phyloP scores from a whole-genome alignment of 2,797 vertebrate species.

The Pipistrellus pipistrellus region DNA sequence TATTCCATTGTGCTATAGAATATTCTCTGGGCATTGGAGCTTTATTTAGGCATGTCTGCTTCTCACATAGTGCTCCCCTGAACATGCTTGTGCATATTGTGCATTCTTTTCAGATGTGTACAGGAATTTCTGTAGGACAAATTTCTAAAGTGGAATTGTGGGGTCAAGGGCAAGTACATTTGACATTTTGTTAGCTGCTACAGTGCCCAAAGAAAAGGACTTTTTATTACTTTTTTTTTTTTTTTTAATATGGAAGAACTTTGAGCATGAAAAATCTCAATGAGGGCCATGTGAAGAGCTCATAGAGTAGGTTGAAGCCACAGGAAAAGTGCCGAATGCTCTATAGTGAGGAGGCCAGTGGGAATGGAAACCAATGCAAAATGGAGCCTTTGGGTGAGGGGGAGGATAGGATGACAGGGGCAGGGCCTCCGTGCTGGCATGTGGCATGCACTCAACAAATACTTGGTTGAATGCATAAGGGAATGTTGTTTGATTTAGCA shows the following conservation, averaged over 20 bases:
- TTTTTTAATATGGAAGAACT: constrained; percentile 7
- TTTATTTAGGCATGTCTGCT: not conserved
- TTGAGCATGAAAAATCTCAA: not conserved
- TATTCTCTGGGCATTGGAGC: not conserved
- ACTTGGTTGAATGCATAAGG: not conserved
- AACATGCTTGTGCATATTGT: not conserved
- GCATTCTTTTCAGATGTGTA: not conserved
- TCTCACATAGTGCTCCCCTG: not conserved
- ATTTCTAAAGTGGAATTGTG: not conserved
- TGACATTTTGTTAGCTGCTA: constrained; percentile 14
- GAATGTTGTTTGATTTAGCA: not conserved
- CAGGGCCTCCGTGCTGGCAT: too few species aligned
- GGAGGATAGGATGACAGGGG: not conserved
- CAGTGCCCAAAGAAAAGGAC: not conserved
- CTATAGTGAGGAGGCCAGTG: not conserved
- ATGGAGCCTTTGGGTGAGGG: not conserved
- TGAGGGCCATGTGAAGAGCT: not conserved
- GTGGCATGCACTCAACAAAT: not conserved
- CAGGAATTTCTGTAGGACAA: not conserved
- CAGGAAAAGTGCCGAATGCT: not conserved
- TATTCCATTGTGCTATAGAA: not conserved
- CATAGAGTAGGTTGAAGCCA: not conserved
- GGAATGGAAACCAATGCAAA: not conserved
- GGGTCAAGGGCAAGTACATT: not conserved
- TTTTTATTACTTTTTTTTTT: not conserved